A percentile compares a stretch with the other conserved stretches of the same genome.
phyloP scores from a whole-genome alignment of 2,888 invertebrate genomes.

The Hyppa rectilinea region DNA sequence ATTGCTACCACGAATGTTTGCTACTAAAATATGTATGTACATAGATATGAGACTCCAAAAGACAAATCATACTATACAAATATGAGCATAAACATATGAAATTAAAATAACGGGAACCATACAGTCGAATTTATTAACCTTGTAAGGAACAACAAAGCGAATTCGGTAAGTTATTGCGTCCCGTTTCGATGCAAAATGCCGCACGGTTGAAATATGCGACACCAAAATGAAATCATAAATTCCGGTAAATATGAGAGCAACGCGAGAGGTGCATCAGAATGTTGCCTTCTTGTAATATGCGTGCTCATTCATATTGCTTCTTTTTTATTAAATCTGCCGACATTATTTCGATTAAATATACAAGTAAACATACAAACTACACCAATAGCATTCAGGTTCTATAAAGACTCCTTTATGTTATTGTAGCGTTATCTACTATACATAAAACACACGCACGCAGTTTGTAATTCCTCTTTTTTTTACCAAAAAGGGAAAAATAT shows the following conservation, averaged over 20 bases:
- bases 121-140: constrained; percentile 71
- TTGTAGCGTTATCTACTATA: neutral
- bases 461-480: neutral
- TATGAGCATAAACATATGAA: constrained; percentile 48
- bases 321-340: constrained; percentile 54
- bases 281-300: constrained; percentile 60
- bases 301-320: constrained; percentile 33
- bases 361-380: constrained; percentile 2
- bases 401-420: neutral
- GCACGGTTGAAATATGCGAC: constrained; percentile 86
- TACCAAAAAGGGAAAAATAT: neutral
- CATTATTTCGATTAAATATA: constrained; percentile 15
- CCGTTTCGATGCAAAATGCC: constrained; percentile 83
- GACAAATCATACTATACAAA: constrained; percentile 50
- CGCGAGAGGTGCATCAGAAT: constrained; percentile 72
- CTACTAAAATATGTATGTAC: constrained; percentile 30
- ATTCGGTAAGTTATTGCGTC: constrained; percentile 80
- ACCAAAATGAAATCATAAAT: constrained; percentile 89
- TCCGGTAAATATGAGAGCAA: constrained; percentile 80
- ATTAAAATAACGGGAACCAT: constrained; percentile 66
- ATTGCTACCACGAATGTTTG: constrained; percentile 19
- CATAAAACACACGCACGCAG: neutral
- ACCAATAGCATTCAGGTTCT: too few species aligned
- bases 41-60: constrained; percentile 28
- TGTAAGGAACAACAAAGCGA: constrained; percentile 76